Evolutionary conservation across 1,140 invertebrate genomes (phyloP), one percentile per base, ranked within the genome.

Genomic region (Fragariocoptes setiger): DNA sequence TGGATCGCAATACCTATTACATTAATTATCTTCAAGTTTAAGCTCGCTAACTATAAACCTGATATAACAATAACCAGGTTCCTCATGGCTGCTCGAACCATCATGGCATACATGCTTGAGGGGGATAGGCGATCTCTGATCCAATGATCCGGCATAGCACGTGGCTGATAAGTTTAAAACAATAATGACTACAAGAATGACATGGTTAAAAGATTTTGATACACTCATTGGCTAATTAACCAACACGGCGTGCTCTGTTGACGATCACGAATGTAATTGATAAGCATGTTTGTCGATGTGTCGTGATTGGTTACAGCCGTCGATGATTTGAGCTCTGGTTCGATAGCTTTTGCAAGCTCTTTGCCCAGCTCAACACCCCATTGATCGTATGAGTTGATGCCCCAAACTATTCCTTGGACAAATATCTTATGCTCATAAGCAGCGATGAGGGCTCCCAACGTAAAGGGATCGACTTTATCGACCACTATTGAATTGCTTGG

Each of bases 391-490:
- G 88, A 95, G 59, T 99, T 99, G 51, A 99, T 92, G 56, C 92
- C 77, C 92, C 92, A 99, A 50, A 99, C 83, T 14, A 88, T 69
- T 42, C 90, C 90, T 62, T 99, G 90, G 2, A 74, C 71, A 62
- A 97, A 97, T 49, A 99, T 97, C 61, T 99, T 99, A 55, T 92
- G 83, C 58, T 97, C 90, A 57, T 99, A 97, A 56, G 83, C 69
- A 83, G 78, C 86, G 56, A 97, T 92, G n/a, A 99, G 62, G 37
- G 73, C 71, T 44, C 92, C 92, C 15, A 99, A 65, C 4, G 67
- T 83, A 61, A 92, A 92, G 5, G 92, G 90, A 8, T 76, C 82
- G 14, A 99, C 50, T 58, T 78, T 74, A 52, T 76, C 75, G 1
- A 95, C 70, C n/a, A 99, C 62, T 53, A 99, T 88, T 38, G 83